A percentile compares a stretch with the other conserved stretches of the same genome.
Evolutionary conservation across 2,888 invertebrate genomes (phyloP).

Genomic region (Noctuana brunneofusca): DNA sequence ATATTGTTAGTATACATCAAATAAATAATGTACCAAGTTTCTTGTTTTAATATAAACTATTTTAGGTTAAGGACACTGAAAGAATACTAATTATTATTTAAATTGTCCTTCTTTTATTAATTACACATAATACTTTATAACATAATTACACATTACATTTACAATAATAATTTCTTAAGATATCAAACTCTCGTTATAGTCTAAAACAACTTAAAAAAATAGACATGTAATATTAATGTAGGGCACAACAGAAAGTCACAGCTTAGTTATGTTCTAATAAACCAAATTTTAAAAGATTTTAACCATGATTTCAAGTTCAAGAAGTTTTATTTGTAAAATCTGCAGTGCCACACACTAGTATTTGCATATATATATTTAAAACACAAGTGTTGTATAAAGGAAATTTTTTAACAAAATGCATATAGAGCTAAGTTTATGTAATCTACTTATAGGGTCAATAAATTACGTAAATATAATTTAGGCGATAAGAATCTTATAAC

Average conservation of each 20-base stretch:
- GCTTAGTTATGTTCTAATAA: conserved; percentile 26
- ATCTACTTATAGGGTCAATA: conserved; percentile 70
- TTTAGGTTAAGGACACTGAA: conserved; percentile 34
- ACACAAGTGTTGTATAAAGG: conserved; percentile 69
- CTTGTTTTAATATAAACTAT: background rate
- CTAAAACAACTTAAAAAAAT: conserved; percentile 69
- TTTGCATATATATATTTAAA: conserved; percentile 48
- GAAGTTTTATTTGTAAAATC: conserved; percentile 7
- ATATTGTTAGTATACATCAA: background rate
- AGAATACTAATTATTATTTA: conserved; percentile 60
- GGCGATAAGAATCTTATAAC: conserved; percentile 67
- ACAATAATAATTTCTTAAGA: conserved; percentile 81
- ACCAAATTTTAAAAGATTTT: conserved; percentile 16
- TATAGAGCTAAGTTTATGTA: conserved; percentile 70
- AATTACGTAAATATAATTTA: conserved; percentile 82
- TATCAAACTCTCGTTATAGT: conserved; percentile 76
- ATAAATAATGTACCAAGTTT: background rate
- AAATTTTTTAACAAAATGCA: conserved; percentile 77
- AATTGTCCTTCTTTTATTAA: conserved; percentile 81
- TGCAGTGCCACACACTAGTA: conserved; percentile 24
- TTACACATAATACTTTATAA: conserved; percentile 82
- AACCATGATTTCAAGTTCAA: background rate
- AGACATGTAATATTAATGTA: conserved; percentile 27
- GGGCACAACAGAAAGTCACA: conserved; percentile 24
- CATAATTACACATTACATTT: conserved; percentile 81